phyloP scores from a whole-genome alignment of 2,797 vertebrate species.

The Chelon labrosus region DNA sequence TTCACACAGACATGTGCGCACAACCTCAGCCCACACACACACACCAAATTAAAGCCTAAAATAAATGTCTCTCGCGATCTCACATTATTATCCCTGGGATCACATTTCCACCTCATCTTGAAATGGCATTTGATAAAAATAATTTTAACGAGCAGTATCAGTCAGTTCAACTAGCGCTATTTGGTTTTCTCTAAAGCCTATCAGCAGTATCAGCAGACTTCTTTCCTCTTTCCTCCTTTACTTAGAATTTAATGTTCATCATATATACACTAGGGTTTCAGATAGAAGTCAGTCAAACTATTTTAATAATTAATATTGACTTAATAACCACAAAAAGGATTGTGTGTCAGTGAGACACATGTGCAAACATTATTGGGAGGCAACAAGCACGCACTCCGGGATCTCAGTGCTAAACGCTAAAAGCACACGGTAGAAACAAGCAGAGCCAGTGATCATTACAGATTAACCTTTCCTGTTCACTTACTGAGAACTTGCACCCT shows the following conservation, averaged over 20 bases:
- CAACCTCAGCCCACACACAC: constrained; percentile 60
- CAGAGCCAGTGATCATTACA: constrained; percentile 20
- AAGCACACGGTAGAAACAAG: constrained; percentile 22
- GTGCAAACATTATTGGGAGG: constrained; percentile 7
- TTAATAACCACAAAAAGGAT: not conserved
- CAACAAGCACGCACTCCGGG: no score
- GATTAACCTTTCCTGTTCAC: constrained; percentile 34
- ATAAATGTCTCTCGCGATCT: constrained; percentile 57
- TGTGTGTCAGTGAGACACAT: not conserved
- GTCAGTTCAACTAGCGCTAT: not conserved
- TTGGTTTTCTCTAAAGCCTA: not conserved
- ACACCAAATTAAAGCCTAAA: constrained; percentile 52
- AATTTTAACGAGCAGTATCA: not conserved
- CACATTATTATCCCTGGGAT: constrained; percentile 30
- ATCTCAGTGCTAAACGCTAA: constrained; percentile 12
- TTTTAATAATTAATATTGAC: not conserved
- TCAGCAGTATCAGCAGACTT: no score
- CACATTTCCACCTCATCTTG: constrained; percentile 16
- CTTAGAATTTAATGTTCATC: no score
- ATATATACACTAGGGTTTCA: not conserved
- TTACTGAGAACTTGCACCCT: constrained; percentile 5
- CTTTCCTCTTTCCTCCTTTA: no score
- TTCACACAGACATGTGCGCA: constrained; percentile 44
- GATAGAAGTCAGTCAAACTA: not conserved
- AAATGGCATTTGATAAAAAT: constrained; percentile 12